phyloP scores from a whole-genome alignment of 2,113 vertebrate genomes.

The human region GRCh38 chr9:85050001-85050500 shows the following conservation, averaged over 20 bases:
- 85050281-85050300: not conserved
- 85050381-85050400: no score
- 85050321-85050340: no score
- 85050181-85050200: not conserved
- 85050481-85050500: no score
- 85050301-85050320: no score
- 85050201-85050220: not conserved
- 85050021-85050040: not conserved
- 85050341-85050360: no score
- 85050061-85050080: not conserved
- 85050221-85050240: not conserved
- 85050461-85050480: no score
- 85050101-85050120: not conserved
- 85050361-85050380: no score
- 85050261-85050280: not conserved
- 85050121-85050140: not conserved
- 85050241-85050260: not conserved
- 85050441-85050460: no score
- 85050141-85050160: not conserved
- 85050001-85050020: not conserved
- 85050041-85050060: not conserved
- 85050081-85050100: no score
- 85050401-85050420: no score
- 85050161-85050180: not conserved
- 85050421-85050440: no score